Base-by-base conservation (phyloP, 2,888 invertebrate species). In the Bimastos eiseni region DNA sequence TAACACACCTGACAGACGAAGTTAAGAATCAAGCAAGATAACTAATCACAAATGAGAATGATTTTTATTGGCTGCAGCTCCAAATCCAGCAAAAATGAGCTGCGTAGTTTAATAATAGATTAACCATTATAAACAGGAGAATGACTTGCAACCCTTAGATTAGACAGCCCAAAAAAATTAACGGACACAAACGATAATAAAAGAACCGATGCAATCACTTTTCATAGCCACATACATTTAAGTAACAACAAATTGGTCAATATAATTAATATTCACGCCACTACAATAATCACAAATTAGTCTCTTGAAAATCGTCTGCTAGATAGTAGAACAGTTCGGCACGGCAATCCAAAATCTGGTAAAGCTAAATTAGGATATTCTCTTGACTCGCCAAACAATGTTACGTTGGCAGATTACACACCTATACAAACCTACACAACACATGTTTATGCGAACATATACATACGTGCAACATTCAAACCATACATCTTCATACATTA, bases 261-360 rank as follows among this genome's bases (percentile, higher is more conserved):
- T 70, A 70, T n/a, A 70, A n/a, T n/a, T n/a, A 70, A 70, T 70
- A 70, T 70, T 70, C 70, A 70, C 70, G 70, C n/a, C 70, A 70
- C 70, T 70, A 70, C 70, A 70, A 70, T 70, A 70, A 70, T 70
- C 70, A 70, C 70, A 70, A 70, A 70, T 41, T 70, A 70, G 70
- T 70, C 70, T 70, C 70, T 49, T n/a, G 49, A 70, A 70, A 70
- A 70, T 17, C 30, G n/a, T 11, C 70, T 70, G 70, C 70, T 70
- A 70, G n/a, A 30, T 11, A 70, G 70, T 11, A n/a, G n/a, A 70
- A 70, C 30, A 2, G 11, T 70, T n/a, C 70, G n/a, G 70, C 70
- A 70, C n/a, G 70, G 30, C 17, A 70, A 70, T 70, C n/a, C 13
- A 70, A 70, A 24, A 11, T n/a, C 30, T n/a, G 70, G n/a, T 49